Evolutionary conservation across 2,888 invertebrate genomes (phyloP).

Genomic region (Cyaniris semiargus): DNA sequence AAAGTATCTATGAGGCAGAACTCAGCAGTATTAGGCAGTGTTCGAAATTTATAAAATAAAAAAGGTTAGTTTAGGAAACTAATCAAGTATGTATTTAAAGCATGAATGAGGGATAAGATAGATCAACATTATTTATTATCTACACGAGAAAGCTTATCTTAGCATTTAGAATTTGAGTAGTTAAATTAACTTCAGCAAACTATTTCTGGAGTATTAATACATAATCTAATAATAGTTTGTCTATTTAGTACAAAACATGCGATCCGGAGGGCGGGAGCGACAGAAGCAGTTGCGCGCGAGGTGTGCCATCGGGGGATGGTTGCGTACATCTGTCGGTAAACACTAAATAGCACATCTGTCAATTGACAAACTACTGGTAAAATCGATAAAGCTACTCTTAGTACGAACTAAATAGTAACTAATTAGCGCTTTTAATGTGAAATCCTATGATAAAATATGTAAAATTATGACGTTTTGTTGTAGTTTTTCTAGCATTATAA

Average conservation of each 20-base stretch:
- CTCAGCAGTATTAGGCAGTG: no score
- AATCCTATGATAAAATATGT: no score
- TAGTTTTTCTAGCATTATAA: no score
- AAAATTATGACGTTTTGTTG: no score
- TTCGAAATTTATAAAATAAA: no score
- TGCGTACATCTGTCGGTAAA: constrained; percentile 19
- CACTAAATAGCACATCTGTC: constrained; percentile 2
- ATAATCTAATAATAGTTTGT: not conserved
- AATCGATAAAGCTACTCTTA: not conserved
- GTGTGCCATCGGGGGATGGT: constrained; percentile 10
- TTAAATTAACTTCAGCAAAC: not conserved
- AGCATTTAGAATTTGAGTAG: no score
- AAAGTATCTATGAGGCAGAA: not conserved
- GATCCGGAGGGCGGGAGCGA: not conserved
- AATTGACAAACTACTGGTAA: not conserved
- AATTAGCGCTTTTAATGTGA: no score
- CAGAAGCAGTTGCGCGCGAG: constrained; percentile 5
- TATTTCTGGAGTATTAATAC: not conserved
- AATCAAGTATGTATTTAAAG: no score
- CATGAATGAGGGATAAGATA: no score
- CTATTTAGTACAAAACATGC: not conserved
- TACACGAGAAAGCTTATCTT: no score
- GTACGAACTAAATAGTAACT: not conserved
- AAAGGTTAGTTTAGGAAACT: no score
- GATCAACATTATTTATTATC: no score